These are phyloP conservation scores for Cuculus canorus DNA, from an alignment of 2,797 vertebrate species.

Conservation along the genomic window DNA sequence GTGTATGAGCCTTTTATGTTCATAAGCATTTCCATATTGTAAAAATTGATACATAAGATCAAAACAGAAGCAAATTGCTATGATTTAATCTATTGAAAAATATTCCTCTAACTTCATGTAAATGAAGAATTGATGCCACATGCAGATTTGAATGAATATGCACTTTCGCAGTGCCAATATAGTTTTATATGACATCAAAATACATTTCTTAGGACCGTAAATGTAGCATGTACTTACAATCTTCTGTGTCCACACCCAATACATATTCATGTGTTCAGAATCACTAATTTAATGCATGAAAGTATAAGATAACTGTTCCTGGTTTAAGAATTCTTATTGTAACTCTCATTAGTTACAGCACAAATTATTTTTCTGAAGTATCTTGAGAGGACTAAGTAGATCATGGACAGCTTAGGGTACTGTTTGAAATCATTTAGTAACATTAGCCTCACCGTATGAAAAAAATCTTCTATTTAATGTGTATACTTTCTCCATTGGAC, in stretches of 20 bases:
- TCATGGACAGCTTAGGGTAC: background rate
- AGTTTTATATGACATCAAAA: background rate
- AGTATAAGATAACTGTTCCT: background rate
- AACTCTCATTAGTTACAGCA: background rate
- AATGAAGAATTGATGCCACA: background rate
- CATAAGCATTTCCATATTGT: background rate
- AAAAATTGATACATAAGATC: background rate
- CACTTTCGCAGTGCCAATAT: background rate
- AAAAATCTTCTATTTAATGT: background rate
- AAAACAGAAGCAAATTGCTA: background rate
- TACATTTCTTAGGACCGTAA: background rate
- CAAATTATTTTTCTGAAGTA: conserved; percentile 16
- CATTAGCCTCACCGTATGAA: background rate
- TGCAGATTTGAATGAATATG: background rate
- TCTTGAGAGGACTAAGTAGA: background rate
- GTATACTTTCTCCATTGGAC: background rate
- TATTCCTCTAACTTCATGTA: background rate
- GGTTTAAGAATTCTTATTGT: conserved; percentile 2
- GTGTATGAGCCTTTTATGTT: background rate
- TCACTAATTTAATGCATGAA: background rate
- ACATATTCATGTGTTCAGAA: background rate
- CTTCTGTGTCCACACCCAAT: background rate
- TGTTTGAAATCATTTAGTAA: background rate
- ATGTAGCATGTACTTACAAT: background rate
- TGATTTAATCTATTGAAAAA: background rate